These are phyloP conservation scores for Osmerus mordax DNA, from an alignment of 2,113 vertebrate species.

Conservation along the genomic window DNA sequence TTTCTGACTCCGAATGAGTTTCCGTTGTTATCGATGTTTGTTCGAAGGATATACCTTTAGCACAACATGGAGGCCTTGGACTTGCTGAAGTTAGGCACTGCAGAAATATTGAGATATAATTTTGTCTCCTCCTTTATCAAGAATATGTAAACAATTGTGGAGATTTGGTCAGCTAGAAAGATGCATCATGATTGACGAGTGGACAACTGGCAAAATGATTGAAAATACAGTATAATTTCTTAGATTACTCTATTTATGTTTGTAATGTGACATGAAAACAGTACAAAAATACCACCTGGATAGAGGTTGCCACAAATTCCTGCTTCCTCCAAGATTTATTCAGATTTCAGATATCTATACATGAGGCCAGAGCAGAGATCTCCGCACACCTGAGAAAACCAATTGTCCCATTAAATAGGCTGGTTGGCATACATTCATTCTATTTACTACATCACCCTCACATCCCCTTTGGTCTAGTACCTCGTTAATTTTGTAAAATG, in stretches of 20 bases:
- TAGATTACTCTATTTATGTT: constrained; percentile 18
- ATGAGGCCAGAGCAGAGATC: constrained; percentile 16
- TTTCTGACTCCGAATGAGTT: background rate
- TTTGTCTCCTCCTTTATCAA: constrained; percentile 26
- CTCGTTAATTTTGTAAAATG: too few species aligned
- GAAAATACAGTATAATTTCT: constrained; percentile 18
- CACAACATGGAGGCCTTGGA: constrained; percentile 6
- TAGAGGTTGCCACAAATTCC: constrained; percentile 13
- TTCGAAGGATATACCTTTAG: background rate
- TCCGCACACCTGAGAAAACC: constrained; percentile 6
- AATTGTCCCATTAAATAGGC: constrained; percentile 20
- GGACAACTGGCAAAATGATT: constrained; percentile 15
- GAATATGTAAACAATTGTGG: constrained; percentile 57
- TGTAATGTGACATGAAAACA: constrained; percentile 30
- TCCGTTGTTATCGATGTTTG: background rate
- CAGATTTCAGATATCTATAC: constrained; percentile 41
- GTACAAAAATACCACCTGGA: constrained; percentile 27
- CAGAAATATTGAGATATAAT: background rate
- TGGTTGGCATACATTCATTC: constrained; percentile 35
- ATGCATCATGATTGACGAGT: constrained; percentile 42
- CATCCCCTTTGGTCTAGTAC: background rate
- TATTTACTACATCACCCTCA: background rate
- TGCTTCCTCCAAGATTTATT: constrained; percentile 49
- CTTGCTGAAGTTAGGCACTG: constrained; percentile 4
- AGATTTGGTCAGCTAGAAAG: constrained; percentile 58